Evolutionary conservation across 2,113 vertebrate species (phyloP), one percentile per base, ranked within the genome.

Genomic region (Strix aluco): DNA sequence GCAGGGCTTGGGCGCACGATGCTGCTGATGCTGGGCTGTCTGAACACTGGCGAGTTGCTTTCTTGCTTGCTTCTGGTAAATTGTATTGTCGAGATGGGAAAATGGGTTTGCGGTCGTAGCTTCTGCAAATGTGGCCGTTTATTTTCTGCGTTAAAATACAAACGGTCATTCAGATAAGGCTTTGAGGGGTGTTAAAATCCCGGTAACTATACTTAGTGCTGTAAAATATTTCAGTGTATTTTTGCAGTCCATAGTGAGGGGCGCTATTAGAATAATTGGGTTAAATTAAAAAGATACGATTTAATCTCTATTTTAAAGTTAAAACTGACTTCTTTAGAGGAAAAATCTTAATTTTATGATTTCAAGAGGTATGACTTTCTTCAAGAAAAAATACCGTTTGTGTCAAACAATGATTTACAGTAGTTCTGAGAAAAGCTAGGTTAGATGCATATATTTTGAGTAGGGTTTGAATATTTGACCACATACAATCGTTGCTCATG

Each of bases 201-300:
- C 70, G 1, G 0, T 18, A 12, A 12, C 32, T 13, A 0, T 6
- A 1, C 15, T 47, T 17, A 13, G 22, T 13, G 47, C 40, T 16
- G 26, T 32, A 0, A 47, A 46, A 10, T n/a, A 3, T 30, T 21
- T 40, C 26, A 1, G 8, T 32, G n/a, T 17, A 0, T 25, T 57
- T 77, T 54, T 34, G 26, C 36, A 16, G 14, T 8, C 11, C 6
- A 0, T 34, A 6, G 16, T 6, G 80, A 59, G 54, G 20, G 40
- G 19, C 7, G 2, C 34, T 38, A 0, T 23, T 7, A 21, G 34
- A 42, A 20, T n/a, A 25, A 26, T 34, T 10, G 17, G 7, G 3
- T 32, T 26, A 15, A 21, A 32, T 8, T 38, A 5, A 36, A 51
- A 67, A 14, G 3, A 6, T 7, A 1, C 0, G 5, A 2, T 16